phyloP scores from a whole-genome alignment of 2,113 vertebrate genomes.

The Halichoerus grypus region DNA sequence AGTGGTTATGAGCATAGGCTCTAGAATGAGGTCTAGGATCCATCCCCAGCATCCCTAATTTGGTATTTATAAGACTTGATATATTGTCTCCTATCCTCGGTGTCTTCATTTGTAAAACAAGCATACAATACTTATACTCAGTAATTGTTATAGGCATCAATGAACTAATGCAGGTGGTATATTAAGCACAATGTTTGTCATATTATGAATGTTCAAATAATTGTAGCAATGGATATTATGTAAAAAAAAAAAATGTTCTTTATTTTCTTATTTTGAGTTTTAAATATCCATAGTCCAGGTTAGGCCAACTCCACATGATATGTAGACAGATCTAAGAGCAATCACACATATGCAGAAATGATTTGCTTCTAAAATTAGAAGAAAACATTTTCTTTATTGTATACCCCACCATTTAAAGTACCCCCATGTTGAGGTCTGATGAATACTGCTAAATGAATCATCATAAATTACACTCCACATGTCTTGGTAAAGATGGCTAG shows the following conservation, averaged over 20 bases:
- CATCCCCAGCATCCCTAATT: not conserved
- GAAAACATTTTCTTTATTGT: conserved; percentile 7
- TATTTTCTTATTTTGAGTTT: not conserved
- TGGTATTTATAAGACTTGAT: not conserved
- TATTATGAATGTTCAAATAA: not conserved
- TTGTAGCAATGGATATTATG: not conserved
- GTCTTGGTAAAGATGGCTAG: not conserved
- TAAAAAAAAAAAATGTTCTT: not conserved
- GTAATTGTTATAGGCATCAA: not conserved
- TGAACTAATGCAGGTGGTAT: not conserved
- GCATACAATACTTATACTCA: not conserved
- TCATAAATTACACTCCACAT: not conserved
- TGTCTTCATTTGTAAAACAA: not conserved
- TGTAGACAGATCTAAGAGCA: not conserved
- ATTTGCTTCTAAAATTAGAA: not conserved
- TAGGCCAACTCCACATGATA: not conserved
- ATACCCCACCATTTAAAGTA: not conserved
- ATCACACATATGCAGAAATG: not conserved
- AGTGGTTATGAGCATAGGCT: not conserved
- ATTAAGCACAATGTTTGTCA: not conserved
- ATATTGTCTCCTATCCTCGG: not conserved
- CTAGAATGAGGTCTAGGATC: not conserved
- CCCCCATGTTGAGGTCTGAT: not conserved
- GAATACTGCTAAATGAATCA: not conserved
- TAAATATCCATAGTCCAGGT: not conserved